Evolutionary conservation across 2,888 invertebrate genomes (phyloP), one percentile per base, ranked within the genome.

Genomic region (Esperia sulphurella): DNA sequence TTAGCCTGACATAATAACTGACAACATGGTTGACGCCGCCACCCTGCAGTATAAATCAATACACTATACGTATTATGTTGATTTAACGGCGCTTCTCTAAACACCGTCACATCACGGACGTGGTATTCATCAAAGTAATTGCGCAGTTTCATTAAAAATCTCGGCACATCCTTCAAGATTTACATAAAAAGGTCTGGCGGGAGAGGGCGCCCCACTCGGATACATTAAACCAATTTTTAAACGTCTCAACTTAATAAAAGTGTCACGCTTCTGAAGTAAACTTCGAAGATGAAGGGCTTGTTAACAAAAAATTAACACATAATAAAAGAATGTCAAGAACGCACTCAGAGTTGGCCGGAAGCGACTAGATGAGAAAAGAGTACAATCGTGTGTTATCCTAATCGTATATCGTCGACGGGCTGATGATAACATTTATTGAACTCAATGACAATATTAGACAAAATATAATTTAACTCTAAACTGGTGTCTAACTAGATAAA

Each of bases 61-160:
- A 71, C 58, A 65, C 54, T 63, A 63, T 58, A 56, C 57, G 52
- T 71, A 69, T 72, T 63, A 71, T 76, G 72, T 67, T 68, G 54
- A 69, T 68, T 64, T 61, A 63, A 54, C 52, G 45, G 49, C 56
- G 59, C 60, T 55, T 59, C 55, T 51, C 46, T 50, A 53, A 64
- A 67, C 61, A 68, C 55, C 63, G 67, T 61, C 69, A 63, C 70
- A 65, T 71, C 74, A 79, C 77, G 80, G 68, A 61, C 75, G 72
- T 71, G 70, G 68, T 79, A 80, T 80, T 75, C 79, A 74, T 86
- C 80, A 83, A 79, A 82, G 80, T 80, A 80, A 84, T 83, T 79
- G 79, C 79, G 67, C 72, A 75, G 77, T 83, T 80, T 82, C 84
- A 82, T 88, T 86, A 83, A 79, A 79, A 88, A 74, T 74, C 83